Conservation (phyloP, 2,113 vertebrate species). For the Cercopithecus mona region DNA sequence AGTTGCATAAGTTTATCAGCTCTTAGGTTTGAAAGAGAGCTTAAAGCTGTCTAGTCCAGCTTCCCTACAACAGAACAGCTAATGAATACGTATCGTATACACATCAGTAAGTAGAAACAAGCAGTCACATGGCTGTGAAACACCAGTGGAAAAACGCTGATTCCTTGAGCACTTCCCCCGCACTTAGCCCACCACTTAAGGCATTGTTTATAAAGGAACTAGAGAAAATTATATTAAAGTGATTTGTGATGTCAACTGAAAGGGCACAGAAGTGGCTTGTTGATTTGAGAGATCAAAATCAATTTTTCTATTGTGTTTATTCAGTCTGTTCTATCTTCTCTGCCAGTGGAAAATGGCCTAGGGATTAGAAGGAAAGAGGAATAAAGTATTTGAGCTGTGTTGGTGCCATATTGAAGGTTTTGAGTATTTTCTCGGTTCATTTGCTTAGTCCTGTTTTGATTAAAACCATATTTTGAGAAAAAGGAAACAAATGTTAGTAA, state of each 20-base stretch:
- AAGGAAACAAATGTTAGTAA: slow-evolving; percentile 65
- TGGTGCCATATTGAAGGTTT: slow-evolving; percentile 15
- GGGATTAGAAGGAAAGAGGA: slow-evolving; percentile 57
- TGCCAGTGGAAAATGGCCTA: slow-evolving; percentile 53
- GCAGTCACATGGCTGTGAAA: background rate
- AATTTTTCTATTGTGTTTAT: slow-evolving; percentile 41
- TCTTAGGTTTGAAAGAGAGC: background rate
- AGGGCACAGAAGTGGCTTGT: slow-evolving; percentile 55
- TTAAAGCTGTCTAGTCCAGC: background rate
- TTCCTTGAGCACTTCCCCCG: slow-evolving; percentile 17
- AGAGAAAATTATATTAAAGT: slow-evolving; percentile 77
- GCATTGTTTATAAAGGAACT: slow-evolving; percentile 67
- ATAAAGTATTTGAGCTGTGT: slow-evolving; percentile 46
- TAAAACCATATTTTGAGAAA: slow-evolving; percentile 60
- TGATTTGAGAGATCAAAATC: slow-evolving; percentile 53
- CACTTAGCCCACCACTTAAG: slow-evolving; percentile 58
- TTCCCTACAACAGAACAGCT: background rate
- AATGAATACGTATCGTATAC: background rate
- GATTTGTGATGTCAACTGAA: slow-evolving; percentile 67
- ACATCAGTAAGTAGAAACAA: background rate
- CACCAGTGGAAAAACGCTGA: background rate
- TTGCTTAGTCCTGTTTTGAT: slow-evolving; percentile 13
- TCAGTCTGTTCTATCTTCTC: slow-evolving; percentile 18
- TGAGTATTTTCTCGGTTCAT: slow-evolving; percentile 35
- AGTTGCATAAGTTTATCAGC: background rate